Conservation (phyloP, 1,140 invertebrate species). For the Araneus ventricosus region DNA sequence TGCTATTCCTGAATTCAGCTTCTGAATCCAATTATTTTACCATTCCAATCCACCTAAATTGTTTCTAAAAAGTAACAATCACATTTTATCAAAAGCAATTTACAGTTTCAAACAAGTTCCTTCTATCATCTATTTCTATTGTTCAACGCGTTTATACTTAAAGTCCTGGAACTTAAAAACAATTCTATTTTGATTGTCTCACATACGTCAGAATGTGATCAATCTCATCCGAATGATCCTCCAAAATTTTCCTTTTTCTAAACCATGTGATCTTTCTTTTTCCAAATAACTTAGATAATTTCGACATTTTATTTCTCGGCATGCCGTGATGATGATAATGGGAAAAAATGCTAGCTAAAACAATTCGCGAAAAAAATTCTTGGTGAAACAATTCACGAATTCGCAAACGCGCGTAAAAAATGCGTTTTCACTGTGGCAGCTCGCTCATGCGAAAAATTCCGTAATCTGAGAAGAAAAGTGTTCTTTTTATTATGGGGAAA, state of each 20-base stretch:
- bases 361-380: background rate
- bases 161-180: background rate
- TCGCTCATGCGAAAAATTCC: conserved; percentile 32
- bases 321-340: background rate
- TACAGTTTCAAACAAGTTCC: background rate
- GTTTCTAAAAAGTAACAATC: background rate
- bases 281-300: background rate
- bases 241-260: background rate
- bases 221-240: background rate
- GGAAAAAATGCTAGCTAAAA: background rate
- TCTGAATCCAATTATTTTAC: too few species aligned
- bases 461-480: conserved; percentile 22
- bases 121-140: background rate
- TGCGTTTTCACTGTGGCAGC: background rate
- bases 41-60: too few species aligned
- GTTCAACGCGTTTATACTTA: background rate
- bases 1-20: too few species aligned
- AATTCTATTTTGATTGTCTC: background rate
- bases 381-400: background rate
- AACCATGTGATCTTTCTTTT: background rate
- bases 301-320: background rate
- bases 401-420: background rate
- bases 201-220: background rate
- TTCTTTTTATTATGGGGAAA: conserved; percentile 22
- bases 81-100: background rate